Conservation (phyloP, 2,888 invertebrate genomes). For the Orthosia incerta region DNA sequence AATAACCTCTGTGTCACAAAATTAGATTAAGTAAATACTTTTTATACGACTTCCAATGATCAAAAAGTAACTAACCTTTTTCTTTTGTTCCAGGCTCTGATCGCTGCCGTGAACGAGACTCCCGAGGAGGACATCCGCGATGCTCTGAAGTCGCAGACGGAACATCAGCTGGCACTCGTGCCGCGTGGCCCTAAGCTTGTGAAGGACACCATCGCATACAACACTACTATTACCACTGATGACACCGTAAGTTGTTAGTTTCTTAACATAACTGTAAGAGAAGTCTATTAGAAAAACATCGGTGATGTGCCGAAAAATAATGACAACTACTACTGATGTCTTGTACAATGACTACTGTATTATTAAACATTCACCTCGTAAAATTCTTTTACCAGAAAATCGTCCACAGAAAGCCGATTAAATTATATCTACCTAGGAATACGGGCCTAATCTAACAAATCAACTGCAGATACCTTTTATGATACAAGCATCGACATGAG, state of each 20-base stretch:
- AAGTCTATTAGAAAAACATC: background rate
- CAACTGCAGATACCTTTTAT: background rate
- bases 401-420: background rate
- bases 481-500: background rate
- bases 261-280: background rate
- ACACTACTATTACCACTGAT: constrained; percentile 96
- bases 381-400: background rate
- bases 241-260: constrained; percentile 90
- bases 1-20: background rate
- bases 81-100: constrained; percentile 92
- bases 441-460: background rate
- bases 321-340: background rate
- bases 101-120: constrained; percentile 92
- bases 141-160: constrained; percentile 92
- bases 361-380: background rate
- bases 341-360: background rate
- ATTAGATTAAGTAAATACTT: no score
- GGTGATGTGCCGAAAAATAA: background rate
- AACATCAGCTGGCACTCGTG: constrained; percentile 92
- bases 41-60: background rate
- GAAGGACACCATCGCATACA: constrained; percentile 94
- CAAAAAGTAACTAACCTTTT: constrained; percentile 23
- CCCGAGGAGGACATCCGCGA: constrained; percentile 93
- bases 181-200: constrained; percentile 93
- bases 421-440: no score